Evolutionary conservation across 1,140 invertebrate species (phyloP).

Genomic region (Drosophila azteca): DNA sequence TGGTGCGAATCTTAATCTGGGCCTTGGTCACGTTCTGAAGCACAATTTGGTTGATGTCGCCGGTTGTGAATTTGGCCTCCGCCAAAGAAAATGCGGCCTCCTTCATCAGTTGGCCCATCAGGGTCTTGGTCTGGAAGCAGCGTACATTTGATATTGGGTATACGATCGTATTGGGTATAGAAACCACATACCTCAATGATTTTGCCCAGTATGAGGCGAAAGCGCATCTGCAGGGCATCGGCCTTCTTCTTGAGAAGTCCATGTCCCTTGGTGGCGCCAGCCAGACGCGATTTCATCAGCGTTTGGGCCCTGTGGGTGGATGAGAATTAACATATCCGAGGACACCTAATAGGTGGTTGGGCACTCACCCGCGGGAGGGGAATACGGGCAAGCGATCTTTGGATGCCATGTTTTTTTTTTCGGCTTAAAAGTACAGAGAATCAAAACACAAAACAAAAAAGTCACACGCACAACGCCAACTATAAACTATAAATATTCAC

Average conservation of each 20-base stretch:
- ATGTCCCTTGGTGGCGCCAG: slow-evolving; percentile 99
- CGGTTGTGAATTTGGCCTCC: slow-evolving; percentile 99
- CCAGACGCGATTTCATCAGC: slow-evolving; percentile 93
- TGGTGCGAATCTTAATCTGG: slow-evolving; percentile 98
- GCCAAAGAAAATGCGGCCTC: slow-evolving; percentile 99
- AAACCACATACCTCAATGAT: slow-evolving; percentile 95
- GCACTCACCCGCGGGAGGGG: slow-evolving; percentile 97
- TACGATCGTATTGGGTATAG: neutral
- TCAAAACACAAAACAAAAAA: slow-evolving; percentile 26
- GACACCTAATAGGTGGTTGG: no score
- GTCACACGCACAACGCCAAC: slow-evolving; percentile 34
- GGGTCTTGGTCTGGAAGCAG: slow-evolving; percentile 92
- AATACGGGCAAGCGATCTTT: slow-evolving; percentile 98
- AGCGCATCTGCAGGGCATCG: slow-evolving; percentile 98
- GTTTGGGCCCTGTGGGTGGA: slow-evolving; percentile 87
- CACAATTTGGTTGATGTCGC: slow-evolving; percentile 99
- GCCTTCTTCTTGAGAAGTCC: slow-evolving; percentile 99
- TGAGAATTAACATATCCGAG: neutral
- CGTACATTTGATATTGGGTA: slow-evolving; percentile 84
- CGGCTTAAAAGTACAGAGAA: neutral
- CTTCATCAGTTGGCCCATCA: slow-evolving; percentile 99
- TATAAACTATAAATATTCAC: slow-evolving; percentile 73
- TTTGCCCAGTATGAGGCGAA: slow-evolving; percentile 97
- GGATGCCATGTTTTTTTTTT: slow-evolving; percentile 89
- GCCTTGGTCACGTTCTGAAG: slow-evolving; percentile 99